phyloP scores from a whole-genome alignment of 2,113 vertebrate genomes.

The Brienomyrus brachyistius region DNA sequence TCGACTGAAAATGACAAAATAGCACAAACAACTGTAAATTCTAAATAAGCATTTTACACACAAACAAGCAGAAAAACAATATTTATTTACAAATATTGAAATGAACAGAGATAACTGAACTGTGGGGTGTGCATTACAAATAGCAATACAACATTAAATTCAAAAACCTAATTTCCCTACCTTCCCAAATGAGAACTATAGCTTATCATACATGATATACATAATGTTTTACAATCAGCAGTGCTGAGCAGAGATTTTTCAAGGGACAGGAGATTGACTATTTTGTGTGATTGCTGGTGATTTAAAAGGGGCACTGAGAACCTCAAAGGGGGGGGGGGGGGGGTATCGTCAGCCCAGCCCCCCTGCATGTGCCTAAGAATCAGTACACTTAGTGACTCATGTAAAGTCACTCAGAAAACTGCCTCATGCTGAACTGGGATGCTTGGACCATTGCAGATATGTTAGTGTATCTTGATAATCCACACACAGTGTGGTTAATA shows the following conservation, averaged over 20 bases:
- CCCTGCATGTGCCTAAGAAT: not conserved
- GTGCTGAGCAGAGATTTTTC: not conserved
- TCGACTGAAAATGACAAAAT: not conserved
- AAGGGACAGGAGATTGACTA: not conserved
- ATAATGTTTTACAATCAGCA: not conserved
- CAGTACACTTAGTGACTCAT: not conserved
- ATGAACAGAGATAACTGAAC: not conserved
- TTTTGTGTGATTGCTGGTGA: not conserved
- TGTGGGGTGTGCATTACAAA: not conserved
- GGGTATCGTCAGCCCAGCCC: no score
- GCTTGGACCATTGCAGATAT: not conserved
- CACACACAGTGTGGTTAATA: not conserved
- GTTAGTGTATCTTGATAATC: not conserved
- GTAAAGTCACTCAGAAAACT: not conserved
- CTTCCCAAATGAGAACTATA: not conserved
- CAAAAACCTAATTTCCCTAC: not conserved
- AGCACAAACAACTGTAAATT: not conserved
- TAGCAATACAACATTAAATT: not conserved
- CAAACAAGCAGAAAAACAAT: not conserved
- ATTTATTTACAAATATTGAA: not conserved
- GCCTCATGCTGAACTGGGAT: not conserved
- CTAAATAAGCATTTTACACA: not conserved
- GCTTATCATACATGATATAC: not conserved
- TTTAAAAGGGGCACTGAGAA: not conserved
- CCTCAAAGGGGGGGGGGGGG: not conserved